Evolutionary conservation across 2,797 vertebrate species (phyloP), one percentile per base, ranked within the genome.

Genomic region (Neosalanx taihuensis): DNA sequence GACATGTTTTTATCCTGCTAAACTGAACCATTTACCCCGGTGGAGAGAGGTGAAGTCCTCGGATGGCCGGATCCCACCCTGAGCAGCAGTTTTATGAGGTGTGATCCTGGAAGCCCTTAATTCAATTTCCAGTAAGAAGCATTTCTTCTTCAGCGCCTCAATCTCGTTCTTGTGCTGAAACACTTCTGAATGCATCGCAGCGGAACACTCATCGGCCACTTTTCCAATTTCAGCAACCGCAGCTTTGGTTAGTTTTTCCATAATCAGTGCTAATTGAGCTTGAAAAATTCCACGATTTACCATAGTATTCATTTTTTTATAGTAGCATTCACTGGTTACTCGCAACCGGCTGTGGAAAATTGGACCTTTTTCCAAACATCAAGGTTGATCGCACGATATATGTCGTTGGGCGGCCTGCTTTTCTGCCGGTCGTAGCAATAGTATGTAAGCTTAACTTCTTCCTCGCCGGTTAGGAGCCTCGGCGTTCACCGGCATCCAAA

Each of bases 201-300:
- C 86, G 7, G 90, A 92, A 79, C 89, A 92, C 13, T 93, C 90
- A 15, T 93, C 90, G 1, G 92, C 91, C 35, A 94, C 88, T 82
- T 84, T 91, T 53, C 91, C 74, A 53, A 94, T 92, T 81, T 94
- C 93, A 0, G 80, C 68, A 68, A 92, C 61, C 26, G 92, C 92
- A 46, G 87, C 84, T 76, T 91, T 93, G 2, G 90, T 90, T 61
- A 94, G 81, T 73, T 88, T 90, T 5, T 93, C 92, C 81, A 93
- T 83, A 58, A 93, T 85, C 0, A 81, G 80, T 62, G 90, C 89
- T 30, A 94, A 49, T 80, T 92, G 92, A 62, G 79, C 80, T 51
- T 91, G 90, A 51, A 94, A 93, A 77, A 84, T 86, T 56, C 89
- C 70, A 20, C 76, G 84, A 83, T 86, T 92, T 3, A 91, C 91